These are phyloP conservation scores for Hydrophis major DNA, from an alignment of 2,797 vertebrate species.

Conservation along the genomic window DNA sequence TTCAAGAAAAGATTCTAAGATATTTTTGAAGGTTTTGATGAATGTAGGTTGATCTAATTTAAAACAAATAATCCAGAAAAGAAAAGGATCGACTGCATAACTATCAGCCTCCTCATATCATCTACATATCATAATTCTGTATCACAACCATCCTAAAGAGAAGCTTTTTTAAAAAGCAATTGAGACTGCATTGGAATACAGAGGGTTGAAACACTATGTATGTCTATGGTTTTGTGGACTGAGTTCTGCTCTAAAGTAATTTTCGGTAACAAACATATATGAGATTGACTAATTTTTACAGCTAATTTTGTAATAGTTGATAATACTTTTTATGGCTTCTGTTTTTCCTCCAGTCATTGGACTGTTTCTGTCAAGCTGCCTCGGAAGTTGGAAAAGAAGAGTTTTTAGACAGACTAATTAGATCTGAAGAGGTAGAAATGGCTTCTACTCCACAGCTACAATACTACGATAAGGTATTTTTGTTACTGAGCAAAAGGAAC, in stretches of 20 bases:
- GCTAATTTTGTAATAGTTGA: background rate
- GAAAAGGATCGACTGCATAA: background rate
- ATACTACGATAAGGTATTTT: conserved; percentile 88
- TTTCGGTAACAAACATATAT: background rate
- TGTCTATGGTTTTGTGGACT: background rate
- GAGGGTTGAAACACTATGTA: background rate
- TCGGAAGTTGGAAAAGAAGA: conserved; percentile 91
- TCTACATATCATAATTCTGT: background rate
- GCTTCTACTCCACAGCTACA: conserved; percentile 76
- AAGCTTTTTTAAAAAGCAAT: too few relatives aligned
- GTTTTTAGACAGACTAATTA: conserved; percentile 84
- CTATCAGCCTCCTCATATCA: background rate
- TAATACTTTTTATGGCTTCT: background rate
- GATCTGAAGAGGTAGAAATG: conserved; percentile 78
- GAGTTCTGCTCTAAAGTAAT: background rate
- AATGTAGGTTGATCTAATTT: background rate
- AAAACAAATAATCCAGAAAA: background rate
- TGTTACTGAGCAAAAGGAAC: fast-evolving
- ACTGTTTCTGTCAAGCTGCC: conserved; percentile 88
- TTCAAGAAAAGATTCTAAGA: background rate
- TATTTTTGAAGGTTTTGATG: background rate
- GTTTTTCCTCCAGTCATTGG: conserved; percentile 79
- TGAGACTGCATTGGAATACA: background rate
- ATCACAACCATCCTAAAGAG: background rate
- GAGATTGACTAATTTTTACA: background rate